Evolutionary conservation across 92 coral and sea anemone species (phyloP).

Genomic region (Epizoanthus ramosus): DNA sequence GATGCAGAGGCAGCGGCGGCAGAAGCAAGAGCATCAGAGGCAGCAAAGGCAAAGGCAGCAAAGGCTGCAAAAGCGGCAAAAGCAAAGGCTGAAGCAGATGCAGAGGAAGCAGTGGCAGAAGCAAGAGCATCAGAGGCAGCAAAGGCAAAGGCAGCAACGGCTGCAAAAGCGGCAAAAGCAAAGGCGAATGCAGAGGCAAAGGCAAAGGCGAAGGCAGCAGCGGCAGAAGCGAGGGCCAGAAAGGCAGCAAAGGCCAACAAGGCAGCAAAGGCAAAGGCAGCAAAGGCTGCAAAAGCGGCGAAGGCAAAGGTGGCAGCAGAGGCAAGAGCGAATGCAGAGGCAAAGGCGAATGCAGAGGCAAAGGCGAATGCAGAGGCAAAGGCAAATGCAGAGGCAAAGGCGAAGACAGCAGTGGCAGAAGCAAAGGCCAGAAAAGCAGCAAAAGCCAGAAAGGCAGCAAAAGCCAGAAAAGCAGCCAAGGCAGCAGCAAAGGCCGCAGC

Average conservation of each 20-base stretch:
- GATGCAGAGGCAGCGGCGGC: no score
- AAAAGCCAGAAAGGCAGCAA: no score
- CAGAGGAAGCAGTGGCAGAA: neutral
- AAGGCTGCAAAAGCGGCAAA: neutral
- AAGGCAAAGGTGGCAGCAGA: neutral
- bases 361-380: neutral
- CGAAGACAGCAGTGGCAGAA: neutral
- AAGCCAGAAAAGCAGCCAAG: no score
- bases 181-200: neutral
- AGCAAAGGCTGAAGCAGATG: neutral
- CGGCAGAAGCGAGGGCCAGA: neutral
- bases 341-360: neutral
- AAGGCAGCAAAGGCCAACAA: no score
- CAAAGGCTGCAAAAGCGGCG: neutral
- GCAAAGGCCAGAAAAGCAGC: no score
- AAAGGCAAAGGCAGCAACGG: neutral
- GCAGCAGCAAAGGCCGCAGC: neutral
- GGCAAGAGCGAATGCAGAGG: neutral
- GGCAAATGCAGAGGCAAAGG: neutral
- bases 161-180: neutral
- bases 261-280: no score
- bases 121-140: neutral
- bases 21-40: no score
- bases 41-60: no score
- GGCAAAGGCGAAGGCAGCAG: neutral